Evolutionary conservation across 1,140 invertebrate species (phyloP).

Genomic region (Drosophila pseudoananassae): DNA sequence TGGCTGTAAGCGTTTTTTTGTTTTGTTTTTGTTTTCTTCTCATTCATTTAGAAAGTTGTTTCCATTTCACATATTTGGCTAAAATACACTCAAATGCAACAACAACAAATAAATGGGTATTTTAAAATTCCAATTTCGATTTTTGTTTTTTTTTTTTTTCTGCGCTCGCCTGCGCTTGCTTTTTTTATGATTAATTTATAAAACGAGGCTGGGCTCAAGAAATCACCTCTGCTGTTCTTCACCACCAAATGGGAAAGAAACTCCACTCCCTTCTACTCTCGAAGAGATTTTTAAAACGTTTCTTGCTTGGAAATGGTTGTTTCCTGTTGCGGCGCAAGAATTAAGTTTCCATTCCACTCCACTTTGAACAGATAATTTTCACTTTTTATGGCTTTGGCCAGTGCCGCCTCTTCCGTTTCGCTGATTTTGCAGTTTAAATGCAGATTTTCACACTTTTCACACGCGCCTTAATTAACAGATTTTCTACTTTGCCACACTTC

Average conservation of each 20-base stretch:
- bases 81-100: conserved; percentile 44
- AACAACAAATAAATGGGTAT: conserved; percentile 36
- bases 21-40: conserved; percentile 43
- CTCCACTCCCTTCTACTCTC: conserved; percentile 17
- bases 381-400: conserved; percentile 59
- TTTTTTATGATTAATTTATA: conserved; percentile 72
- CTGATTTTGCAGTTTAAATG: conserved; percentile 37
- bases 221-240: conserved; percentile 62
- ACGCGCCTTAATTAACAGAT: conserved; percentile 63
- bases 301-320: conserved; percentile 20
- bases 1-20: not conserved
- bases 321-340: conserved; percentile 54
- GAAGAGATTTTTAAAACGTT: not conserved
- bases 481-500: conserved; percentile 62
- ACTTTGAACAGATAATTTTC: conserved; percentile 65
- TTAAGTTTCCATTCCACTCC: conserved; percentile 44
- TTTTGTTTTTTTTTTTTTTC: conserved; percentile 50
- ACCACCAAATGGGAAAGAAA: conserved; percentile 2
- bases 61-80: conserved; percentile 82
- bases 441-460: conserved; percentile 76
- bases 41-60: conserved; percentile 78
- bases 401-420: conserved; percentile 23
- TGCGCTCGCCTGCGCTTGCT: conserved; percentile 16
- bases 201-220: conserved; percentile 53
- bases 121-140: conserved; percentile 78